phyloP scores from a whole-genome alignment of 2,888 invertebrate genomes.

The Clunio marinus region DNA sequence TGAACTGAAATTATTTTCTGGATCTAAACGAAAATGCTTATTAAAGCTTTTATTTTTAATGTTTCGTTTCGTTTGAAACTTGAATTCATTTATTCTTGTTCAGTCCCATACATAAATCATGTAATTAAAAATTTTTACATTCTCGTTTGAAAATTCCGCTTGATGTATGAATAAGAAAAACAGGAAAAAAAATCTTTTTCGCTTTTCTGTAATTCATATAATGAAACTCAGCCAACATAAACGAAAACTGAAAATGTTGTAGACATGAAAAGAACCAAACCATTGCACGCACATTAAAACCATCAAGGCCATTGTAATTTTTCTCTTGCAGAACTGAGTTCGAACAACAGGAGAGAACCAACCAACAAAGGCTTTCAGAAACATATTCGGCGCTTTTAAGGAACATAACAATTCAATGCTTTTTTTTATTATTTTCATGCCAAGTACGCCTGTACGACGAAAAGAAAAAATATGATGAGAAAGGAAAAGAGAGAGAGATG shows the following conservation, averaged over 20 bases:
- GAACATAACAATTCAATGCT: slow-evolving; percentile 7
- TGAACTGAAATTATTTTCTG: no score
- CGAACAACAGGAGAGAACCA: background rate
- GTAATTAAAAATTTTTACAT: no score
- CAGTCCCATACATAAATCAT: no score
- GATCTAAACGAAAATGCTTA: no score
- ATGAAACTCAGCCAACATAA: background rate
- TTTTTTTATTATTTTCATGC: no score
- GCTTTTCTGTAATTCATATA: background rate
- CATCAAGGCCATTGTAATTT: background rate
- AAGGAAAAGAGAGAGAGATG: slow-evolving; percentile 6
- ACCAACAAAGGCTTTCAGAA: background rate
- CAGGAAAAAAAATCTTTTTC: background rate
- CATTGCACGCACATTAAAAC: background rate
- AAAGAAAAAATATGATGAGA: no score
- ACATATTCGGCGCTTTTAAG: slow-evolving; percentile 11
- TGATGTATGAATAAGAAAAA: no score
- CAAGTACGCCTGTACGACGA: background rate
- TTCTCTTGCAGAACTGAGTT: background rate
- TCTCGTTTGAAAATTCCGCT: no score
- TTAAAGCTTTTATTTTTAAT: no score
- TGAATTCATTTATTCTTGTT: no score
- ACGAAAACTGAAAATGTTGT: background rate
- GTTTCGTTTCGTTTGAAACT: no score
- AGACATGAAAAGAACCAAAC: background rate